Evolutionary conservation across 2,113 vertebrate genomes (phyloP), one percentile per base, ranked within the genome.

Genomic region (Marcusenius ussheri): DNA sequence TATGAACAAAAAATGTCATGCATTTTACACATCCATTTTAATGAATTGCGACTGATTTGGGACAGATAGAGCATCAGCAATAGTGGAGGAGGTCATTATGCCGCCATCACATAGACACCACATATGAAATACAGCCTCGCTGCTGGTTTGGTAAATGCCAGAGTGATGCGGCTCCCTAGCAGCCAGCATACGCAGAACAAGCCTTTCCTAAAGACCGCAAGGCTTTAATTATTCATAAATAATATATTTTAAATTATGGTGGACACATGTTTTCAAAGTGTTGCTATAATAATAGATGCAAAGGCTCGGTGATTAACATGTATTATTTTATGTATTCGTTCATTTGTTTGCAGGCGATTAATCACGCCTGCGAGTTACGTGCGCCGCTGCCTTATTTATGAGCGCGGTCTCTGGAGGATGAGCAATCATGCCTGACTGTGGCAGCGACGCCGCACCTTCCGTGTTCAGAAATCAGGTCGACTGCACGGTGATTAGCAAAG

Each of bases 301-400:
- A 94, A 93, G 93, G 92, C 96, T 97, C 98, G 96, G 96, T 96
- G 96, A 96, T 97, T 95, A 97, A 97, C 97, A 98, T 96, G 74
- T 80, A 80, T 80, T 80, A 80, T 80, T 80, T 80, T 80, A 39
- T 80, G 35, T 80, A 80, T 80, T 80, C 70, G 31, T 39, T 77
- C 74, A 77, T 77, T 77, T 95, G 93, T 94, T 95, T 96, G 94
- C 95, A 95, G 96, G 95, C 94, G 96, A 95, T 96, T 96, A 95
- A 96, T 95, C 94, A 95, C 96, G 93, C 93, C 94, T 92, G 89
- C 94, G 95, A 95, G 94, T 93, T 95, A 93, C 93, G 96, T 94
- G 94, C 92, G 91, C 93, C 95, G 95, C 95, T 95, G 93, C 93
- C 93, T 94, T 96, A 96, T 97, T 96, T 96, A 95, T 93, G 92